Evolutionary conservation across 1,140 invertebrate genomes (phyloP), one percentile per base, ranked within the genome.

Genomic region (Tetragnatha versicolor): DNA sequence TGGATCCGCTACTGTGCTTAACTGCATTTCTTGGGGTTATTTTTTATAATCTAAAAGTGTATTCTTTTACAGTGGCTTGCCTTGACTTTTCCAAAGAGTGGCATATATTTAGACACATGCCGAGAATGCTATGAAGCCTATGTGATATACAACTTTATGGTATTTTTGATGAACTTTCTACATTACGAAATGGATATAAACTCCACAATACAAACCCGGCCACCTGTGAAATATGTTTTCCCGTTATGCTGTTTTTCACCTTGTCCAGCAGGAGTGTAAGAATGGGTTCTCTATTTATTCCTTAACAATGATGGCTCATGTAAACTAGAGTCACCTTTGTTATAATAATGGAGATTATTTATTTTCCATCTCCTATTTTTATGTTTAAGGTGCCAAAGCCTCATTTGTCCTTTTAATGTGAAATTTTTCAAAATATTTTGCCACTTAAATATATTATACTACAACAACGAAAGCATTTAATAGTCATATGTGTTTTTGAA

Each of bases 101-200:
- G 94, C 22, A 95, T 98, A 77, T 98, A 97, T 84, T 89, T 97
- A 83, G 95, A 98, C 84, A 94, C 94, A 82, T 85, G 94, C 31
- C 88, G 96, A 86, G 96, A 98, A 88, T 98, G 95, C 85, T 98
- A 98, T 84, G 96, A 98, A 87, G 89, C 89, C 7, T 84, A 85
- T 80, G 96, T 97, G 0, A 98, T 98, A 83, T 98, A 98, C 84
- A 98, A 97, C 87, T 98, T 98, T 84, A 96, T 98, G 94, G 93
- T 93, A 84, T 98, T 94, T 86, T 87, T 98, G 53, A 86, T 98
- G 60, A 95, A 94, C 83, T 98, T 95, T 86, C 88, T 98, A 49
- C 92, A 94, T 87, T 91, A 83, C 53, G 86, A 88, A 78, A 90
- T 93, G 81, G 91, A 93, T 84, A 86, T 97, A 53, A 93, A 95